Percentiles rank a stretch among this genome's conserved stretches.
Evolutionary conservation across 2,888 invertebrate species (phyloP).

Genomic region (Myopa testacea): DNA sequence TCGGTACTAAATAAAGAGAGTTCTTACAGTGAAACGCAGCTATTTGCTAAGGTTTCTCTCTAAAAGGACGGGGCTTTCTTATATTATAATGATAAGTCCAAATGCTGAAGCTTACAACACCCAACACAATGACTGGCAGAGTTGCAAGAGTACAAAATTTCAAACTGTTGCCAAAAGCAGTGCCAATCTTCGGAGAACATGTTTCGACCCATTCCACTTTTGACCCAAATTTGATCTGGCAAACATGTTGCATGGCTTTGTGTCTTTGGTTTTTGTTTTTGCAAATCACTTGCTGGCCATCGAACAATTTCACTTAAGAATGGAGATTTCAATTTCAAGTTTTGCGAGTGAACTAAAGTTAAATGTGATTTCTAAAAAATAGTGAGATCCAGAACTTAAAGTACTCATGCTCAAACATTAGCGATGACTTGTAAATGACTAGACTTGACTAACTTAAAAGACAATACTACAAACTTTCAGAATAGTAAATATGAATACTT

Average conservation of each 20-base stretch:
- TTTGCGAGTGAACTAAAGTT: too few relatives aligned
- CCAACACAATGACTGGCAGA: neutral
- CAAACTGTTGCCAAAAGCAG: slow-evolving; percentile 4
- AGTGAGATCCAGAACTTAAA: too few relatives aligned
- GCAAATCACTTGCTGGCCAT: too few relatives aligned
- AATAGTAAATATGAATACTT: neutral
- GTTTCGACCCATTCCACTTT: neutral
- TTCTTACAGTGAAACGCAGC: slow-evolving; percentile 43
- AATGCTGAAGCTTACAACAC: slow-evolving; percentile 20
- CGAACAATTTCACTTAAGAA: too few relatives aligned
- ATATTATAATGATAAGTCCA: slow-evolving; percentile 35
- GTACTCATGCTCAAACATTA: too few relatives aligned
- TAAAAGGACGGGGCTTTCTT: slow-evolving; percentile 41
- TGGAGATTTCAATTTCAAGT: too few relatives aligned
- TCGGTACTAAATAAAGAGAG: slow-evolving; percentile 54
- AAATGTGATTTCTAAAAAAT: too few relatives aligned
- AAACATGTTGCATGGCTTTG: too few relatives aligned
- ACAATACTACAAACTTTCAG: neutral
- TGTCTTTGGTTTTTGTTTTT: too few relatives aligned
- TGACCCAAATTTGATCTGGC: too few relatives aligned
- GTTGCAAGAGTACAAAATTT: neutral
- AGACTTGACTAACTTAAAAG: too few relatives aligned
- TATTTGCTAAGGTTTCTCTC: slow-evolving; percentile 28
- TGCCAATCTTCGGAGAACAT: neutral
- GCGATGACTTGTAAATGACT: too few relatives aligned